Conservation (phyloP, 2,888 invertebrate genomes). For the Leucania comma region DNA sequence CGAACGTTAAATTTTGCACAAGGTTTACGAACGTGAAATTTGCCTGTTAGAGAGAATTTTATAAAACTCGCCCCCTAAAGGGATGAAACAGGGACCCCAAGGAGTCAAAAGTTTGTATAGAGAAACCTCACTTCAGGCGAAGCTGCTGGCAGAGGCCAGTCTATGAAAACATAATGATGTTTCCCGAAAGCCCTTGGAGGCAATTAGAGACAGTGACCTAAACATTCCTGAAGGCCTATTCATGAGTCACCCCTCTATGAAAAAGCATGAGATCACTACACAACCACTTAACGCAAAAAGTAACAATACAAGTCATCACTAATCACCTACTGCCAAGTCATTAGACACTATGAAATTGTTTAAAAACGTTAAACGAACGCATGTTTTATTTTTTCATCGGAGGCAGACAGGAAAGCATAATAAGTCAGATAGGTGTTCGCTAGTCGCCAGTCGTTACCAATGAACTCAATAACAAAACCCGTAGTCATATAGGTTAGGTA, state of each 20-base stretch:
- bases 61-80: too few species aligned
- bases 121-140: too few species aligned
- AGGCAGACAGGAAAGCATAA: background rate
- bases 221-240: background rate
- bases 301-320: background rate
- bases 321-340: background rate
- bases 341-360: background rate
- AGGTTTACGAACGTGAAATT: too few species aligned
- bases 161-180: too few species aligned
- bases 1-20: too few species aligned
- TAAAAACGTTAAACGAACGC: conserved; percentile 4
- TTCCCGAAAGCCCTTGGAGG: background rate
- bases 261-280: background rate
- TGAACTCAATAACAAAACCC: conserved; percentile 32
- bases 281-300: background rate
- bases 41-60: too few species aligned
- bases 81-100: too few species aligned
- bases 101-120: too few species aligned
- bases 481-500: conserved; percentile 1
- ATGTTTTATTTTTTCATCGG: conserved; percentile 4
- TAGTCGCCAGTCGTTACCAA: conserved; percentile 2
- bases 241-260: background rate
- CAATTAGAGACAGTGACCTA: background rate
- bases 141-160: too few species aligned
- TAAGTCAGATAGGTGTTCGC: background rate